A percentile compares a stretch with the other conserved stretches of the same genome.
Evolutionary conservation across 2,888 invertebrate genomes (phyloP).

Genomic region (Chaitophorus viminalis): DNA sequence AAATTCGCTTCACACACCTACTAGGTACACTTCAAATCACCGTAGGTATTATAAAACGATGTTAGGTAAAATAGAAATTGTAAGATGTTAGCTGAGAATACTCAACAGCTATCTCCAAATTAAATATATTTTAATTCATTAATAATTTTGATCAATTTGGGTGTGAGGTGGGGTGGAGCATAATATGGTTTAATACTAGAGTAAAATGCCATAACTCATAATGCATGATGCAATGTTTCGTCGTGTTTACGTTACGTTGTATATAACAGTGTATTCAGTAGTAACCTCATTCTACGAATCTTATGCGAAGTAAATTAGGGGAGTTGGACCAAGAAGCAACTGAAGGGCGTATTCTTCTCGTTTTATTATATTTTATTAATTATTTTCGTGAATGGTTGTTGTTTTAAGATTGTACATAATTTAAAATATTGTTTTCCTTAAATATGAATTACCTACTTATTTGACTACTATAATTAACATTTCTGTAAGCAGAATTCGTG

Average conservation of each 20-base stretch:
- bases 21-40: no score
- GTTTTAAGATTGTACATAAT: no score
- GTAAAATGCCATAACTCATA: neutral
- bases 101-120: no score
- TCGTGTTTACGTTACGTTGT: neutral
- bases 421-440: no score
- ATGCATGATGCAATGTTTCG: neutral
- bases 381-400: neutral
- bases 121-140: neutral
- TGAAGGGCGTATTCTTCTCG: neutral
- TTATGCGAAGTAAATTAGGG: neutral
- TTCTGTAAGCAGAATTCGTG: no score
- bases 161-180: neutral
- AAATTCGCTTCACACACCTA: no score
- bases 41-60: no score
- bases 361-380: neutral
- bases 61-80: no score
- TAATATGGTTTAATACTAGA: no score
- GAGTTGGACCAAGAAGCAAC: neutral
- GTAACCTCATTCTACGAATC: neutral
- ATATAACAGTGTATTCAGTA: neutral
- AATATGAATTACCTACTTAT: no score
- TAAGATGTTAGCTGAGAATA: no score
- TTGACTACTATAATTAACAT: no score
- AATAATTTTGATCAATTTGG: neutral